Conservation (phyloP, 2,888 invertebrate genomes). For the Lymantria dispar region DNA sequence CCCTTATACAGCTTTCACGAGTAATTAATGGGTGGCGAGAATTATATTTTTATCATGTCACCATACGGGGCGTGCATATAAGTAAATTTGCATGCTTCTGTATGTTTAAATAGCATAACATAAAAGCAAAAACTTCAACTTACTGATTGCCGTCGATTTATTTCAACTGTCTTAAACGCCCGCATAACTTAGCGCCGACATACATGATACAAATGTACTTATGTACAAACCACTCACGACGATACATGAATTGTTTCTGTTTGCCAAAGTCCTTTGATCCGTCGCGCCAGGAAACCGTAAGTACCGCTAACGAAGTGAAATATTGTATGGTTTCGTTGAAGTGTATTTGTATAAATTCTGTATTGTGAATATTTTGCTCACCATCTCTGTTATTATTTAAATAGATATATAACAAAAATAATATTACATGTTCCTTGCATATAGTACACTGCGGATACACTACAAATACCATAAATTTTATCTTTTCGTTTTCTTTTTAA, state of each 20-base stretch:
- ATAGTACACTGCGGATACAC: no score
- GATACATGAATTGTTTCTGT: constrained; percentile 24
- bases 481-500: no score
- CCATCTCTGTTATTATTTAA: neutral
- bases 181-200: constrained; percentile 12
- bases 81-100: no score
- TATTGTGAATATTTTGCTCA: neutral
- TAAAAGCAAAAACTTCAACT: constrained; percentile 2
- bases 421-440: no score
- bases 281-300: constrained; percentile 24
- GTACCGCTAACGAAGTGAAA: constrained; percentile 24
- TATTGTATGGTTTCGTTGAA: constrained; percentile 15
- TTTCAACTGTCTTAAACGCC: constrained; percentile 4
- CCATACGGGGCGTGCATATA: no score
- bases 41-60: no score
- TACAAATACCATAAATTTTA: no score
- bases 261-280: constrained; percentile 30
- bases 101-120: neutral
- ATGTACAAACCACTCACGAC: constrained; percentile 20
- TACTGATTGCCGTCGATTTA: constrained; percentile 8
- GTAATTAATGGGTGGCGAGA: no score
- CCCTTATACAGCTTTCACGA: no score
- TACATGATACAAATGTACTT: constrained; percentile 13
- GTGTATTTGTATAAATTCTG: neutral
- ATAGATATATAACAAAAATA: no score